Evolutionary conservation across 1,140 invertebrate species (phyloP), one percentile per base, ranked within the genome.

Genomic region (Orchesella cincta): DNA sequence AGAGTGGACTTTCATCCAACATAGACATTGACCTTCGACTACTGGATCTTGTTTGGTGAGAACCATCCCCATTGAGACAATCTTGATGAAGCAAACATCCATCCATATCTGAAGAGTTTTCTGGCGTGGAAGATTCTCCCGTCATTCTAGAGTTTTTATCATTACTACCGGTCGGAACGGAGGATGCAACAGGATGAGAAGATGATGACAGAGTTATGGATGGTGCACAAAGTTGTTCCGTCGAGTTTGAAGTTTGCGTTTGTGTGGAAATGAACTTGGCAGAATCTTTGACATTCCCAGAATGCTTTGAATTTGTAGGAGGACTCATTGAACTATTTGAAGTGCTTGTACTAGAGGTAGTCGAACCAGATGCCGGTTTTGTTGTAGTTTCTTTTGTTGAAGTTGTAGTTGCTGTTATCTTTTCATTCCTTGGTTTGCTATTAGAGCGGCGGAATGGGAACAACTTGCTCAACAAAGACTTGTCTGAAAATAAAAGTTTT

Each of bases 391-490:
- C 39, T 46, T 8, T 46, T 12, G 39, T 46, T 46, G 39, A 12
- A 8, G 62, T 67, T 67, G 62, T 29, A 31, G 71, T 3, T 3
- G 46, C 16, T 54, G 76, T 73, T 77, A 52, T 14, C 72, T 77
- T 77, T 52, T 77, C 76, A 77, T 73, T 77, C 52, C 76, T 77
- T 77, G 76, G 29, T 51, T 77, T 77, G 71, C 76, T 77, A 23
- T 31, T 77, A 3, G 76, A 77, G 76, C 76, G 76, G 36, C 76
- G 76, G 71, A 77, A 77, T 73, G 76, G 76, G 76, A 77, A 77
- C 70, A 77, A 77, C 76, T 77, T 77, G 71, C 76, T 77, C 76
- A 77, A 54, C 54, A 77, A 77, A 62, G 76, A 77, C 72, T 77
- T 77, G 72, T 73, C 76, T 77, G 67, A 57, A 34, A 36, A 73